phyloP scores from a whole-genome alignment of 2,113 vertebrate genomes.

The Plestiodon gilberti region DNA sequence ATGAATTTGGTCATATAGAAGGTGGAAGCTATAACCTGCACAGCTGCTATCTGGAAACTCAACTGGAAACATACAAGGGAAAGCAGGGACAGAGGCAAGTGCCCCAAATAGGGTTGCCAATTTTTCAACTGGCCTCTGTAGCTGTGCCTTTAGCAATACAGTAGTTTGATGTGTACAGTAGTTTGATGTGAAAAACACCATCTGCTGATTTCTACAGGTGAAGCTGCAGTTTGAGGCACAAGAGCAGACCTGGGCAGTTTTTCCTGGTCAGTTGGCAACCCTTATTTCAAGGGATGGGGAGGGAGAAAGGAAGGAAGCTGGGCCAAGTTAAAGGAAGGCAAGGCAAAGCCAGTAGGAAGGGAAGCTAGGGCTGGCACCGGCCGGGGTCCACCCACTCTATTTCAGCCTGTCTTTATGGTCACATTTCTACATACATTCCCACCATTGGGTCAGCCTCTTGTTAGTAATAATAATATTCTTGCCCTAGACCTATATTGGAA shows the following conservation, averaged over 20 bases:
- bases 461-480: not conserved
- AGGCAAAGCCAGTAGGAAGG: not conserved
- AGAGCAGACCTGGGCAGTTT: not conserved
- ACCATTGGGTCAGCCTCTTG: not conserved
- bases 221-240: not conserved
- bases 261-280: not conserved
- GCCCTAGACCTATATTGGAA: conserved; percentile 80
- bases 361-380: not conserved
- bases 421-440: not conserved
- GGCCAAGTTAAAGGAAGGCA: not conserved
- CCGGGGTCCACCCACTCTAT: not conserved
- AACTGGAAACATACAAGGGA: no score
- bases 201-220: no score
- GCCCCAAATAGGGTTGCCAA: not conserved
- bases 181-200: not conserved
- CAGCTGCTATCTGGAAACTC: no score
- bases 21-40: no score
- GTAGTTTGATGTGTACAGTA: not conserved
- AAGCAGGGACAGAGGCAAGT: no score
- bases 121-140: not conserved
- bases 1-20: no score
- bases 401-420: not conserved
- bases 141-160: not conserved
- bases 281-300: not conserved
- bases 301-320: not conserved